Base-by-base conservation (phyloP, 2,888 invertebrate genomes). In the Caenorhabditis auriculariae region DNA sequence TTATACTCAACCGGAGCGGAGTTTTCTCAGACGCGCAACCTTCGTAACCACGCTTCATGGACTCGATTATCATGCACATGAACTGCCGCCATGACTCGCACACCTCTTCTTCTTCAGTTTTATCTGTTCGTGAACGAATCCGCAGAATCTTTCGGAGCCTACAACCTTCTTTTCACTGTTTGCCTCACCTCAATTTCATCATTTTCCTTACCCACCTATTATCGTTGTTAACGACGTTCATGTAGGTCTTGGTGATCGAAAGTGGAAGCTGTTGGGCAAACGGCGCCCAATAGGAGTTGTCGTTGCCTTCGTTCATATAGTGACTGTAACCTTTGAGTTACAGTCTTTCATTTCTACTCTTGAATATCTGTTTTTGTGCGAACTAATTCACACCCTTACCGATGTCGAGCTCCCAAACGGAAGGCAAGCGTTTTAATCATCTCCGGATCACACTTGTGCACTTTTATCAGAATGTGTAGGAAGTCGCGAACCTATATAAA, bases 241-340 rank as follows among this genome's bases (percentile, higher is more conserved):
- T 52, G 42, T 72, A 72, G 42, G 66, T 59, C 48, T 64, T 64
- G 26, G 65, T 69, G 55, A 72, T 68, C 29, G 62, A 49, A n/a
- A 68, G 55, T 19, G 72, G 68, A 41, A 72, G 62, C 54, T 72
- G 72, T 57, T 72, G 72, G 9, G 68, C 69, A 53, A 72, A 72
- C 27, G 72, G 72, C 24, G 69, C 67, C 72, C 72, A 72, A 51
- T 69, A 72, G 47, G 69, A 64, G 54, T 69, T 69, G 62, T 72
- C 72, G 28, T 69, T 65, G 28, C 72, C 72, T 39, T 72, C 66
- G 27, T 60, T 60, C 65, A 67, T 69, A 49, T 69, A 66, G 37
- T 68, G 66, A 29, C 69, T 69, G 46, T 49, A 53, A 49, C 26
- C 15, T 38, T 37, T 26, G n/a, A 47, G 35, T n/a, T 21, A 17